These are phyloP conservation scores for Epinephelus coioides DNA, from an alignment of 2,797 vertebrate genomes.

Conservation along the genomic window DNA sequence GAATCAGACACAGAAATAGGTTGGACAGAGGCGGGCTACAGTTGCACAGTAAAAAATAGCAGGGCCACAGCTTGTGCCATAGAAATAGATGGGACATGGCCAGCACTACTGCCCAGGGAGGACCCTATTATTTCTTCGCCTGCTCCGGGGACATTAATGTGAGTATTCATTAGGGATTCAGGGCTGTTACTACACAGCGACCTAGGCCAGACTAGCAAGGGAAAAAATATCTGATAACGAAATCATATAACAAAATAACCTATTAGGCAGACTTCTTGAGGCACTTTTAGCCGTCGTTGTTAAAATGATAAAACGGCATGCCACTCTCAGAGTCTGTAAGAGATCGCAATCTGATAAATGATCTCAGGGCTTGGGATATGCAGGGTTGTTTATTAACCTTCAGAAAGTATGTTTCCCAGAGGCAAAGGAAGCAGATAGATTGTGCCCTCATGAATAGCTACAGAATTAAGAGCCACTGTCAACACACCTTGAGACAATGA, in stretches of 20 bases:
- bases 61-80: slow-evolving; percentile 55
- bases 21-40: slow-evolving; percentile 19
- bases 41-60: slow-evolving; percentile 28
- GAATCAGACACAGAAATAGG: slow-evolving; percentile 46
- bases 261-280: slow-evolving; percentile 84
- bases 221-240: slow-evolving; percentile 71
- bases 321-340: slow-evolving; percentile 83
- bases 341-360: slow-evolving; percentile 85
- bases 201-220: slow-evolving; percentile 63
- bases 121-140: slow-evolving; percentile 74
- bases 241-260: slow-evolving; percentile 87
- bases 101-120: slow-evolving; percentile 61
- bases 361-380: slow-evolving; percentile 80
- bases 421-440: slow-evolving; percentile 80
- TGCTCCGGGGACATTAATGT: slow-evolving; percentile 65
- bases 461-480: slow-evolving; percentile 80
- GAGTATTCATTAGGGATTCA: slow-evolving; percentile 82
- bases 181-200: slow-evolving; percentile 69
- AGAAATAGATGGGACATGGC: slow-evolving; percentile 58
- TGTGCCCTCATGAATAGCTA: slow-evolving; percentile 82
- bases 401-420: slow-evolving; percentile 84
- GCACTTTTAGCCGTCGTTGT: slow-evolving; percentile 84
- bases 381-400: slow-evolving; percentile 87
- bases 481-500: slow-evolving; percentile 78
- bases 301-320: slow-evolving; percentile 86